Percentiles rank a stretch among this genome's conserved stretches.
phyloP scores from a whole-genome alignment of 2,113 vertebrate genomes.

The Chaenocephalus aceratus region DNA sequence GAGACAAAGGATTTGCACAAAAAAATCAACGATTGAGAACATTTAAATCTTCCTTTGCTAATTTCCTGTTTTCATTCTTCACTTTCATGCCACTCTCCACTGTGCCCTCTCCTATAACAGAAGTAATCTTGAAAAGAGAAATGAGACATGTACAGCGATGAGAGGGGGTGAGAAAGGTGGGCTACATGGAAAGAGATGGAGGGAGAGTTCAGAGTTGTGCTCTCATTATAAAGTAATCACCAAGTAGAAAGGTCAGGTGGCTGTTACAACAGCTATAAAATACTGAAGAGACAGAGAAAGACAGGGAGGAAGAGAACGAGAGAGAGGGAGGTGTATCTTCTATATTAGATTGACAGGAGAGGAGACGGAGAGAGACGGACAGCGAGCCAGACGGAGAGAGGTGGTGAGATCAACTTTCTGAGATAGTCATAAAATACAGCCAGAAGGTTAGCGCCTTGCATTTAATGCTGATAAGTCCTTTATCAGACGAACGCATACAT shows the following conservation, averaged over 20 bases:
- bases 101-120: not conserved
- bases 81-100: not conserved
- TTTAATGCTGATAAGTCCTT: constrained; percentile 25
- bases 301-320: not conserved
- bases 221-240: constrained; percentile 79
- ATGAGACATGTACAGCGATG: constrained; percentile 37
- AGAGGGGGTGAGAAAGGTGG: constrained; percentile 12
- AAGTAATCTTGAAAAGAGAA: constrained; percentile 42
- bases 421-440: constrained; percentile 54
- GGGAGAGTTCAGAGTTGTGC: constrained; percentile 64
- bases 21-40: not conserved
- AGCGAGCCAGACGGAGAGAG: constrained; percentile 22
- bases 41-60: not conserved
- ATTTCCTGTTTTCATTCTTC: not conserved
- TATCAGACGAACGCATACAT: not conserved
- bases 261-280: constrained; percentile 75
- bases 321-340: constrained; percentile 9
- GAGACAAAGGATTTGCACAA: not conserved
- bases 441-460: constrained; percentile 49
- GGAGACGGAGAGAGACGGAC: constrained; percentile 33
- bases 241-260: constrained; percentile 75
- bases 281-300: constrained; percentile 38
- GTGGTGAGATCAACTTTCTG: constrained; percentile 45
- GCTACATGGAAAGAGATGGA: constrained; percentile 26
- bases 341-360: constrained; percentile 29